A percentile compares a stretch with the other conserved stretches of the same genome.
phyloP scores from a whole-genome alignment of 2,113 vertebrate species.

The Typhlomys cinereus region DNA sequence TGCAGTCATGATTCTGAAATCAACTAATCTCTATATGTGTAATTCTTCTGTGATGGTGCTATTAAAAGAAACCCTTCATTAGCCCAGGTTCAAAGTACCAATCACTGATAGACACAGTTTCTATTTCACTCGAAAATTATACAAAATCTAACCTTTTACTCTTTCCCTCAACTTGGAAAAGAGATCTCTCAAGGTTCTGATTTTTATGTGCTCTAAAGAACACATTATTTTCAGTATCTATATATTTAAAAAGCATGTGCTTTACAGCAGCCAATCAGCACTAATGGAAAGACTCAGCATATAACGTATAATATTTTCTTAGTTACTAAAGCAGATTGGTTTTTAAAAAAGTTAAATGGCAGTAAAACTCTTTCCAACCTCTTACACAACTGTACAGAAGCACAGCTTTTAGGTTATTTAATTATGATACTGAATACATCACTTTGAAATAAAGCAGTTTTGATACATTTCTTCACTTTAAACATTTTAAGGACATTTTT shows the following conservation, averaged over 20 bases:
- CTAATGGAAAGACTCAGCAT: neutral
- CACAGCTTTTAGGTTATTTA: constrained; percentile 44
- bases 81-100: constrained; percentile 23
- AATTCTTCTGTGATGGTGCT: neutral
- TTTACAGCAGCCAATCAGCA: neutral
- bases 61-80: neutral
- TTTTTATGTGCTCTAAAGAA: neutral
- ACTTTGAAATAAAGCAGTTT: constrained; percentile 53
- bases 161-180: constrained; percentile 10
- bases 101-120: neutral
- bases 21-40: constrained; percentile 10
- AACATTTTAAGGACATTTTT: constrained; percentile 46
- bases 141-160: constrained; percentile 51
- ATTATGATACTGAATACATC: constrained; percentile 33
- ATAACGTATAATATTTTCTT: neutral
- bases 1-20: constrained; percentile 20
- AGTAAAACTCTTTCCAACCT: constrained; percentile 30
- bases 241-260: neutral
- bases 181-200: neutral
- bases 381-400: constrained; percentile 36
- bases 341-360: constrained; percentile 45
- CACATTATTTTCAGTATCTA: constrained; percentile 26
- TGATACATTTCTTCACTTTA: constrained; percentile 50
- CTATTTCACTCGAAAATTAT: constrained; percentile 48
- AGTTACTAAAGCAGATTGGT: constrained; percentile 1